A percentile compares a stretch with the other conserved stretches of the same genome.
phyloP scores from a whole-genome alignment of 2,888 invertebrate genomes.

The Tinea trinotella region DNA sequence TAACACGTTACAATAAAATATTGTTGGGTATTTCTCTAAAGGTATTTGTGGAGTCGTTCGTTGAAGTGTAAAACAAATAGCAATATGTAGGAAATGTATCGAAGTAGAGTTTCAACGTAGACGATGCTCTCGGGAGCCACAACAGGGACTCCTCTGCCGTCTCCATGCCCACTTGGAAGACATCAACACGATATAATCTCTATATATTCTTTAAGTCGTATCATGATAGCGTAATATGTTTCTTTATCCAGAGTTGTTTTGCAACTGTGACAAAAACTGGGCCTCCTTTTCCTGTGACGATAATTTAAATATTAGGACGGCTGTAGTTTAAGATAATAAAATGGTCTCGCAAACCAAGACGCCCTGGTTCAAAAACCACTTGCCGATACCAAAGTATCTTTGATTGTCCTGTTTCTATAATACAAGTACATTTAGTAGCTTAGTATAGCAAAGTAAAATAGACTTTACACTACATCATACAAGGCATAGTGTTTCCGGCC shows the following conservation, averaged over 20 bases:
- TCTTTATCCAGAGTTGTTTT: neutral
- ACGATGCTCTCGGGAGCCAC: conserved; percentile 3
- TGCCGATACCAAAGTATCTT: too few species aligned
- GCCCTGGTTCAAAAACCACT: too few species aligned
- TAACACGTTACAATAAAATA: neutral
- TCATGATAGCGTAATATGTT: neutral
- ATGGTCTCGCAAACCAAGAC: too few species aligned
- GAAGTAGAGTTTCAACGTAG: neutral
- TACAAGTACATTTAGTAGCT: too few species aligned
- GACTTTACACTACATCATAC: too few species aligned
- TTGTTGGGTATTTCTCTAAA: neutral
- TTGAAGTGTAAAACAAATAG: neutral
- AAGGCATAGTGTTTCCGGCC: too few species aligned
- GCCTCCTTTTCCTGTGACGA: too few species aligned
- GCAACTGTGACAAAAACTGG: too few species aligned
- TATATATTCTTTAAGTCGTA: neutral
- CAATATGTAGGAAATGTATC: neutral
- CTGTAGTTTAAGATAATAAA: too few species aligned
- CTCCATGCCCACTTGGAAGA: neutral
- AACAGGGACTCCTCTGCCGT: neutral
- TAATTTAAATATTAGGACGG: too few species aligned
- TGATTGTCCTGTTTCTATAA: too few species aligned
- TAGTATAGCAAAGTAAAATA: too few species aligned
- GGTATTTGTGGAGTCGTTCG: neutral
- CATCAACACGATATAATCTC: neutral